A percentile compares a stretch with the other conserved stretches of the same genome.
Evolutionary conservation across 2,797 vertebrate species (phyloP).

Genomic region (Arctocebus calabarensis): DNA sequence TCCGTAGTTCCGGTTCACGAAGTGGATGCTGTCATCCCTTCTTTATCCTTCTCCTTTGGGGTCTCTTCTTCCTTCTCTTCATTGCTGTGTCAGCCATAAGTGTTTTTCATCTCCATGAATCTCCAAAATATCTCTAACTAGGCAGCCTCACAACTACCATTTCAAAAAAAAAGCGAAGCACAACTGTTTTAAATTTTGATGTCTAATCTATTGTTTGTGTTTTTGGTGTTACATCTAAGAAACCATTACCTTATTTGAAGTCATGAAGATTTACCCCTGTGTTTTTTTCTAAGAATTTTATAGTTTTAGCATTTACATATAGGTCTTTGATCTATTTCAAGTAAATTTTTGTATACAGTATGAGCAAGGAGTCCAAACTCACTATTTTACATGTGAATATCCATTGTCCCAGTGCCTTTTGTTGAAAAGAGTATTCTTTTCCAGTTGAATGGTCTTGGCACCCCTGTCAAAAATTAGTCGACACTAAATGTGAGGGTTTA

Average conservation of each 20-base stretch:
- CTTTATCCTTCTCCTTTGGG: too few relatives aligned
- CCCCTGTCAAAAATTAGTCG: slow-evolving; percentile 19
- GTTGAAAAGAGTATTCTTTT: slow-evolving; percentile 35
- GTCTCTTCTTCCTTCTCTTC: too few relatives aligned
- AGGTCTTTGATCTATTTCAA: slow-evolving; percentile 18
- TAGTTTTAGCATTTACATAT: slow-evolving; percentile 44
- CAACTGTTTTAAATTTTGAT: slow-evolving; percentile 10
- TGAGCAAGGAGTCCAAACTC: background rate
- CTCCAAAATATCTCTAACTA: too few relatives aligned
- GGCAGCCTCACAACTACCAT: too few relatives aligned
- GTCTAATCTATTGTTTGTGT: background rate
- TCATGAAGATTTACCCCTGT: background rate
- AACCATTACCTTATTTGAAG: slow-evolving; percentile 3
- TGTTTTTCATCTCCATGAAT: too few relatives aligned
- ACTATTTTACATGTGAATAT: background rate
- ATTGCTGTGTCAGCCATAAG: too few relatives aligned
- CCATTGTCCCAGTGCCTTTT: background rate
- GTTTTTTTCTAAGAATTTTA: slow-evolving; percentile 35
- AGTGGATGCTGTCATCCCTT: rapidly evolving
- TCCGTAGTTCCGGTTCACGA: rapidly evolving
- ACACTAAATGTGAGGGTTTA: background rate
- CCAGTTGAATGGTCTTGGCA: background rate
- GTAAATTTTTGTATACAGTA: background rate
- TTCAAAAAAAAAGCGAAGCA: too few relatives aligned
- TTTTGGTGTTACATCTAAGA: slow-evolving; percentile 29